Evolutionary conservation across 2,888 invertebrate species (phyloP).

Genomic region (Clanis bilineata): DNA sequence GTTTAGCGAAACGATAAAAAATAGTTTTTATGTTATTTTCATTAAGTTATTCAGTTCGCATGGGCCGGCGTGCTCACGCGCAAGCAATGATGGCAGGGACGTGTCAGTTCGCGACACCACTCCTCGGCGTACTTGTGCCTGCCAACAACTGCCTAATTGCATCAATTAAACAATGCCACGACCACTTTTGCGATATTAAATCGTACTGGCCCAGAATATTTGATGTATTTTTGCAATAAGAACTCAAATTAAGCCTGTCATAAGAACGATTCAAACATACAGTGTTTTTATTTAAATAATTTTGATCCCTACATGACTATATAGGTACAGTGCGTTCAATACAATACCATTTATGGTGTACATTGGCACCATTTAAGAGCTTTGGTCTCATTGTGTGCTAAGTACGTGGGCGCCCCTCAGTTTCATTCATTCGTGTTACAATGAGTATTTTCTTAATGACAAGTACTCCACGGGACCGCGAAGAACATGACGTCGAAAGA

Average conservation of each 20-base stretch:
- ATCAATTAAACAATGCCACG: slow-evolving; percentile 54
- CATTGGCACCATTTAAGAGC: slow-evolving; percentile 53
- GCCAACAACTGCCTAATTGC: slow-evolving; percentile 56
- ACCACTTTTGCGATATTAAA: slow-evolving; percentile 51
- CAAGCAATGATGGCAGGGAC: slow-evolving; percentile 40
- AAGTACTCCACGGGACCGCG: slow-evolving; percentile 54
- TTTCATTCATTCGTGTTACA: slow-evolving; percentile 62
- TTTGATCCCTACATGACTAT: not conserved
- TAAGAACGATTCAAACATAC: not conserved
- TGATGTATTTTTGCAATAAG: slow-evolving; percentile 39
- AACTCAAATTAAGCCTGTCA: not conserved
- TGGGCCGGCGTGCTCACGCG: slow-evolving; percentile 46
- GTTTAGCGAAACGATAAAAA: slow-evolving; percentile 27
- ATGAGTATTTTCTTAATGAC: slow-evolving; percentile 64
- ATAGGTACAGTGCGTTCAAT: slow-evolving; percentile 31
- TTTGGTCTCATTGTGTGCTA: slow-evolving; percentile 61
- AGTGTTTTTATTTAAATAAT: not conserved
- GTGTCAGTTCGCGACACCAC: slow-evolving; percentile 44
- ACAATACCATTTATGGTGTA: slow-evolving; percentile 44
- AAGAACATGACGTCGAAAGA: slow-evolving; percentile 35
- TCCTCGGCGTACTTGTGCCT: slow-evolving; percentile 34
- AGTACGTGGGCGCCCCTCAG: slow-evolving; percentile 69
- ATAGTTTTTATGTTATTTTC: slow-evolving; percentile 44
- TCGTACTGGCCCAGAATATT: slow-evolving; percentile 54
- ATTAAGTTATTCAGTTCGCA: slow-evolving; percentile 59